A percentile compares a stretch with the other conserved stretches of the same genome.
phyloP scores from a whole-genome alignment of 2,888 invertebrate genomes.

The Lasioglossum malachurum region DNA sequence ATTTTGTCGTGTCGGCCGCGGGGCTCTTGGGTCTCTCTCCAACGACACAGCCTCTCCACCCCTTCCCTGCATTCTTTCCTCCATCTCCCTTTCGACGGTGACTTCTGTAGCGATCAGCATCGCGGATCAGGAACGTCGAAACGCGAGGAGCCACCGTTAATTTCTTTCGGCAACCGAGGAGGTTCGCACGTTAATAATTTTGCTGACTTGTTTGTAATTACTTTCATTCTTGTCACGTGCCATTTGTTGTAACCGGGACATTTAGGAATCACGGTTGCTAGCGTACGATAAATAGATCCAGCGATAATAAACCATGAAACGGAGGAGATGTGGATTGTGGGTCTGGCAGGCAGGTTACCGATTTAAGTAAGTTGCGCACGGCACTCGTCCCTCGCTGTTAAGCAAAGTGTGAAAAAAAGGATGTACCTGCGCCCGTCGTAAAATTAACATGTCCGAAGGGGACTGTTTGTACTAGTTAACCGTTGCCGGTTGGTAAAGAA shows the following conservation, averaged over 20 bases:
- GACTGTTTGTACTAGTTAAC: slow-evolving; percentile 33
- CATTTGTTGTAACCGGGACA: background rate
- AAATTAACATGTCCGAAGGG: slow-evolving; percentile 45
- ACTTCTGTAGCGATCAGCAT: slow-evolving; percentile 36
- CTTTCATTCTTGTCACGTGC: background rate
- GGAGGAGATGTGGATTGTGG: background rate
- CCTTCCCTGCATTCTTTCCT: slow-evolving; percentile 18
- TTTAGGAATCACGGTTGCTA: background rate
- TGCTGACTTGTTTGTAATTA: background rate
- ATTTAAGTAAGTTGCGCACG: background rate
- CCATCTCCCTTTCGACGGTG: slow-evolving; percentile 39
- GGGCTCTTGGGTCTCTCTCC: slow-evolving; percentile 58
- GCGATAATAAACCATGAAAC: background rate
- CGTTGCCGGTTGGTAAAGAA: slow-evolving; percentile 33
- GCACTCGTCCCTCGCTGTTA: background rate
- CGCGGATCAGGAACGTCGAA: slow-evolving; percentile 44
- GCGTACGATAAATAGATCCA: background rate
- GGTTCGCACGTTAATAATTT: background rate
- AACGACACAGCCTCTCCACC: background rate
- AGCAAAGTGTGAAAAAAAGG: background rate
- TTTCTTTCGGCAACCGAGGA: slow-evolving; percentile 40
- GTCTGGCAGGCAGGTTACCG: background rate
- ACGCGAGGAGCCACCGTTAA: slow-evolving; percentile 36
- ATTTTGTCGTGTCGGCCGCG: slow-evolving; percentile 72
- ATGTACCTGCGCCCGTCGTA: slow-evolving; percentile 21